A percentile compares a stretch with the other conserved stretches of the same genome.
phyloP scores from a whole-genome alignment of 2,888 invertebrate species.

The Caenorhabditis sp. region DNA sequence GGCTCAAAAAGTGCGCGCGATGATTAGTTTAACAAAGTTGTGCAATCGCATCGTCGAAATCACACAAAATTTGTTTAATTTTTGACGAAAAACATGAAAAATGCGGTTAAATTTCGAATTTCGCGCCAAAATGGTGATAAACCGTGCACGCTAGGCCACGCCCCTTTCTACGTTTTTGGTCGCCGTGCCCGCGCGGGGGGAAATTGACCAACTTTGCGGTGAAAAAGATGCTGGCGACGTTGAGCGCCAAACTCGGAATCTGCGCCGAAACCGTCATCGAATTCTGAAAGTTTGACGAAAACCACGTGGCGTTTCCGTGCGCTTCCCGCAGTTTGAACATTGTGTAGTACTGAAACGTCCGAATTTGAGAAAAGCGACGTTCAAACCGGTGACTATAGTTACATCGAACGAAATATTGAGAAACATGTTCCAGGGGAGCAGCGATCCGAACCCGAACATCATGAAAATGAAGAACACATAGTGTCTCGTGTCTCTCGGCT shows the following conservation, averaged over 20 bases:
- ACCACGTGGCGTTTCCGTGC: constrained; percentile 76
- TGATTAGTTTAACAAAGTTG: too few species aligned
- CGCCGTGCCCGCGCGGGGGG: too few species aligned
- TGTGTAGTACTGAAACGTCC: constrained; percentile 84
- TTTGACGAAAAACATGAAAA: too few species aligned
- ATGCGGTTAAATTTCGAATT: too few species aligned
- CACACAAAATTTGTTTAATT: too few species aligned
- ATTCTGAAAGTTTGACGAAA: constrained; percentile 87
- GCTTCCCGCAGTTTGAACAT: constrained; percentile 85
- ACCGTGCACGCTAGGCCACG: too few species aligned
- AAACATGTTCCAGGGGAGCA: constrained; percentile 99
- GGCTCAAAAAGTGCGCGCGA: too few species aligned
- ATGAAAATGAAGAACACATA: constrained; percentile 85
- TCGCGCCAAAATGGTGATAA: too few species aligned
- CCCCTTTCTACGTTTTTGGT: too few species aligned
- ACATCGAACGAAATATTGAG: constrained; percentile 84
- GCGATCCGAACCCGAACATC: constrained; percentile 92
- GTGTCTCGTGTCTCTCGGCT: constrained; percentile 30
- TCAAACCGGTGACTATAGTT: too few species aligned
- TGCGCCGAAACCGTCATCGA: constrained; percentile 92
- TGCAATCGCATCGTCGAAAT: too few species aligned
- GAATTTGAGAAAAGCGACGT: too few species aligned
- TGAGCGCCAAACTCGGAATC: constrained; percentile 93
- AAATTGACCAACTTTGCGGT: constrained; percentile 48
- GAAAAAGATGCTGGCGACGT: constrained; percentile 80